Conservation (phyloP, 2,797 vertebrate genomes). For the Mallotus villosus region DNA sequence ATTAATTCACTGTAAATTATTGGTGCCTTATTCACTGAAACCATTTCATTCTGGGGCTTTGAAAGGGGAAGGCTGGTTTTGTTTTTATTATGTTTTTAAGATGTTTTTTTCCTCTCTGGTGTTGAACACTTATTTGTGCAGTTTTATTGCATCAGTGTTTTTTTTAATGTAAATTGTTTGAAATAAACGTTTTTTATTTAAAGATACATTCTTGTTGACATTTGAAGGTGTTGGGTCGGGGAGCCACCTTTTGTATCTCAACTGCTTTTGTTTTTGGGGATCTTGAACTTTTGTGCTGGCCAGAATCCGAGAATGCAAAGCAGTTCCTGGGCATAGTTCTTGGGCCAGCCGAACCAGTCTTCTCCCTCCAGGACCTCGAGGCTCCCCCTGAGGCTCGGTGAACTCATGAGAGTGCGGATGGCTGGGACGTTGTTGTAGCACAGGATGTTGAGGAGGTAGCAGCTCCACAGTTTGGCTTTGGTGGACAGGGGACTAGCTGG, state of each 20-base stretch:
- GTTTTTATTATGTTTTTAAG: not conserved
- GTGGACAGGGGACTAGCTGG: not conserved
- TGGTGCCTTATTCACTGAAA: not conserved
- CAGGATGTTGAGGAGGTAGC: conserved; percentile 48
- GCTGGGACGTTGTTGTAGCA: conserved; percentile 41
- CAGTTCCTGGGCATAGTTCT: conserved; percentile 42
- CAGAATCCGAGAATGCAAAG: conserved; percentile 41
- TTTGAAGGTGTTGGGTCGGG: too few relatives aligned
- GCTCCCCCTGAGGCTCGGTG: not conserved
- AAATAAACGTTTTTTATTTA: conserved; percentile 15
- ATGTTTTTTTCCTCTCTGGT: conserved; percentile 22
- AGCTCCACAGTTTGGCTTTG: conserved; percentile 42
- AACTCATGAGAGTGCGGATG: conserved; percentile 17
- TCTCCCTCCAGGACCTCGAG: conserved; percentile 31
- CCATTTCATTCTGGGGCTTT: not conserved
- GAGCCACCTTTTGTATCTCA: not conserved
- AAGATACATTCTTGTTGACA: not conserved
- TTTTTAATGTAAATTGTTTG: conserved; percentile 12
- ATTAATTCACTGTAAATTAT: not conserved
- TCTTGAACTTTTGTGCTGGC: not conserved
- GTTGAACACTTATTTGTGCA: conserved; percentile 16
- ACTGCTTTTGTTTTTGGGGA: not conserved
- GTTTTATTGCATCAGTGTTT: conserved; percentile 34
- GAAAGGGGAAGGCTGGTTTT: not conserved
- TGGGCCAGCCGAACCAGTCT: conserved; percentile 47